Conservation (phyloP, 2,888 invertebrate species). For the Latrodectus hesperus region DNA sequence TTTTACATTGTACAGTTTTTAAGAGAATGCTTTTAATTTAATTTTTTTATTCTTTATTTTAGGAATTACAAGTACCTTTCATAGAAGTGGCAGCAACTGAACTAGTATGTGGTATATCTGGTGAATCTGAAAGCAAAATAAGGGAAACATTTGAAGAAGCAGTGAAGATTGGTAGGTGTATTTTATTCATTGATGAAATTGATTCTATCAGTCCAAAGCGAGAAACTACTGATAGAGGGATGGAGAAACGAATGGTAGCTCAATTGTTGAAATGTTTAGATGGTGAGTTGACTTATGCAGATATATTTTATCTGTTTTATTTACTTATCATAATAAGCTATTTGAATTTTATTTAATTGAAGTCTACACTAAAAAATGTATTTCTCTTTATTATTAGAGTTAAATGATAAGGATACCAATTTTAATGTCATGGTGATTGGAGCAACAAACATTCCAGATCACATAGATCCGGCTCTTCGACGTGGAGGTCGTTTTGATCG, state of each 20-base stretch:
- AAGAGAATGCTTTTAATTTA: too few species aligned
- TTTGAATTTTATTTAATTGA: background rate
- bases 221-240: constrained; percentile 92
- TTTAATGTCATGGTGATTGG: constrained; percentile 88
- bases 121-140: constrained; percentile 89
- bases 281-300: constrained; percentile 77
- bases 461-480: constrained; percentile 92
- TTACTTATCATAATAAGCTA: background rate
- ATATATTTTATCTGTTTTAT: background rate
- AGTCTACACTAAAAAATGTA: constrained; percentile 52
- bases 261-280: constrained; percentile 93
- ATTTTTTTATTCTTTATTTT: constrained; percentile 33
- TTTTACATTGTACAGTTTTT: too few species aligned
- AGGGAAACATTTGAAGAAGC: constrained; percentile 93
- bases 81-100: constrained; percentile 93
- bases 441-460: constrained; percentile 95
- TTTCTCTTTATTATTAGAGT: constrained; percentile 74
- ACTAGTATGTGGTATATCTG: constrained; percentile 93
- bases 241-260: constrained; percentile 96
- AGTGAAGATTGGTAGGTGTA: constrained; percentile 83
- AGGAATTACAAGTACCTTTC: constrained; percentile 89
- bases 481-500: constrained; percentile 94
- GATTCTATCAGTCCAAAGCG: constrained; percentile 95
- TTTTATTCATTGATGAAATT: constrained; percentile 96
- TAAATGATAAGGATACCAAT: constrained; percentile 78